Evolutionary conservation across 2,888 invertebrate species (phyloP), one percentile per base, ranked within the genome.

Genomic region (Drosophila infuscata): DNA sequence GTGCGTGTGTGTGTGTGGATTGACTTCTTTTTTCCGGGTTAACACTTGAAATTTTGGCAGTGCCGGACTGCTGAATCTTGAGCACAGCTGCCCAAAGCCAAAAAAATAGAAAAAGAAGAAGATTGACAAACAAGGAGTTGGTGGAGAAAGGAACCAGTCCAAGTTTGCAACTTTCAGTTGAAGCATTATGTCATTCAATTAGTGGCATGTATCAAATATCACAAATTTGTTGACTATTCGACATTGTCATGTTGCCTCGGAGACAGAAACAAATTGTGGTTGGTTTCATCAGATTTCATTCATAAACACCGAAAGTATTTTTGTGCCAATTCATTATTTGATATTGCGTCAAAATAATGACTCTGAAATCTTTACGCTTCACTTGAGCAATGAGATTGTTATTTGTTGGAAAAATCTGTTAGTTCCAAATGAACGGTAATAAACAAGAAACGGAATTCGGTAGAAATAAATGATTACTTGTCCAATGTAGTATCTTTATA

Each of bases 111-210:
- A 3, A 17, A 1, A 29, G 29, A 25, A 60, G 46, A 46, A 46
- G 20, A n/a, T 2, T 11, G 12, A 20, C 20, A 38, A 12, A 33
- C 11, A 35, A 48, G 36, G 41, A 35, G 15, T 15, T 36, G 35
- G 17, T n/a, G 30, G 4, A 11, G 57, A 35, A 35, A 48, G 32
- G 11, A 49, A 41, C 41, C 17, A 41, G 43, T 59, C 20, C 29
- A 38, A 3, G 17, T 36, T 36, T 17, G 36, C 48, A 32, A 20
- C 38, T 64, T 49, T 33, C 25, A 38, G 48, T 43, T 57, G 25
- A 53, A 38, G 43, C 30, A 58, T 61, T 76, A 70, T 70, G 76
- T 71, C 76, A 76, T 67, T 76, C 65, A 68, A 78, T 78, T 71
- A 78, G 52, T 54, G 59, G 66, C 64, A 58, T 68, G 56, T 80